These are phyloP conservation scores for Nomada fucata DNA, from an alignment of 2,888 invertebrate species.

Conservation along the genomic window DNA sequence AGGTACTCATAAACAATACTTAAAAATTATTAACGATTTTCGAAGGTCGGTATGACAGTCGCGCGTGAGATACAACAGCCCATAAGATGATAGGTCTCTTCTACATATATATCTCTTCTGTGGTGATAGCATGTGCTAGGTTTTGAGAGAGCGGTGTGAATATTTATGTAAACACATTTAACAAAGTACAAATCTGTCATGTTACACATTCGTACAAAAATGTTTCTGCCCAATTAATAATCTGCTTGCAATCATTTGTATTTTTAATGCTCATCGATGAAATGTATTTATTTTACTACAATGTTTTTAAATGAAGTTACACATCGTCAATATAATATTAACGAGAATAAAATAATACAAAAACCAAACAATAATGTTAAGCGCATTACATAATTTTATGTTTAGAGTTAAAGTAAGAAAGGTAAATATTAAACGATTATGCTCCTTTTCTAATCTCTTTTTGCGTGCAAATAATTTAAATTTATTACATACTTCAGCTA, in stretches of 20 bases:
- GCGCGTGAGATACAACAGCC: too few relatives aligned
- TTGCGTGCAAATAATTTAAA: background rate
- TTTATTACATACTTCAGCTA: background rate
- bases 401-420: background rate
- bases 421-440: background rate
- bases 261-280: background rate
- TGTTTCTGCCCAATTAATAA: background rate
- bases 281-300: background rate
- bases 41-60: too few relatives aligned
- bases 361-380: slow-evolving; percentile 1
- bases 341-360: background rate
- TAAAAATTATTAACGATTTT: too few relatives aligned
- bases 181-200: too few relatives aligned
- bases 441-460: background rate
- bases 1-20: too few relatives aligned
- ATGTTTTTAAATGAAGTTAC: background rate
- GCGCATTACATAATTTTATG: background rate
- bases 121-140: too few relatives aligned
- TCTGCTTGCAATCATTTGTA: background rate
- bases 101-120: too few relatives aligned
- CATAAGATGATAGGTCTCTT: too few relatives aligned
- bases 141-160: too few relatives aligned
- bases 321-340: background rate
- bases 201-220: background rate
- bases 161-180: too few relatives aligned